Conservation (phyloP, 2,888 invertebrate species). For the Ryuthela nishihirai region DNA sequence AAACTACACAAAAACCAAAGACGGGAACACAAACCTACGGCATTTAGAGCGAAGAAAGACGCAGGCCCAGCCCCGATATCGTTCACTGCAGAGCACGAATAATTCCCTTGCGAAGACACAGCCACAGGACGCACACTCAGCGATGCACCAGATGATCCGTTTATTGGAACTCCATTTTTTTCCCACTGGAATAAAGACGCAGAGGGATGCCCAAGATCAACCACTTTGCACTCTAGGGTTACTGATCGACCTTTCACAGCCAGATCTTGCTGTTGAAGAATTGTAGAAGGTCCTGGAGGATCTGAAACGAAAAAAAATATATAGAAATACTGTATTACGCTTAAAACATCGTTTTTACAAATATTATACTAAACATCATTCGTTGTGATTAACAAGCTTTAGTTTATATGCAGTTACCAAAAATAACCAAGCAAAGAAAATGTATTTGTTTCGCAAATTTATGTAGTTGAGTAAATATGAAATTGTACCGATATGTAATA, state of each 20-base stretch:
- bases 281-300: conserved; percentile 75
- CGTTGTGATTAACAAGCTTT: too few species aligned
- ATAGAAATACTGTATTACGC: too few species aligned
- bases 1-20: not conserved
- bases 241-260: conserved; percentile 79
- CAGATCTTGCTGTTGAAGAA: conserved; percentile 65
- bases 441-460: too few species aligned
- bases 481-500: too few species aligned
- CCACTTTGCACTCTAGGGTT: conserved; percentile 76
- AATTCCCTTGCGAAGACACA: conserved; percentile 79
- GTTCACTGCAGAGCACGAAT: conserved; percentile 81
- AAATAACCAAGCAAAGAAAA: too few species aligned
- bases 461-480: too few species aligned
- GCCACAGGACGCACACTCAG: conserved; percentile 74
- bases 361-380: too few species aligned
- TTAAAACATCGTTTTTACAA: too few species aligned
- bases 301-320: conserved; percentile 57
- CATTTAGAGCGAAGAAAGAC: conserved; percentile 56
- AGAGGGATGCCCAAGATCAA: conserved; percentile 73
- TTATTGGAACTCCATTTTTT: conserved; percentile 28
- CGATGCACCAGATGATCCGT: conserved; percentile 13
- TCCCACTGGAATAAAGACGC: conserved; percentile 45
- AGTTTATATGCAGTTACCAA: too few species aligned
- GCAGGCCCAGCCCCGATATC: conserved; percentile 73
- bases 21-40: conserved; percentile 39